Conservation (phyloP, 2,888 invertebrate species). For the Polydrusus cervinus region DNA sequence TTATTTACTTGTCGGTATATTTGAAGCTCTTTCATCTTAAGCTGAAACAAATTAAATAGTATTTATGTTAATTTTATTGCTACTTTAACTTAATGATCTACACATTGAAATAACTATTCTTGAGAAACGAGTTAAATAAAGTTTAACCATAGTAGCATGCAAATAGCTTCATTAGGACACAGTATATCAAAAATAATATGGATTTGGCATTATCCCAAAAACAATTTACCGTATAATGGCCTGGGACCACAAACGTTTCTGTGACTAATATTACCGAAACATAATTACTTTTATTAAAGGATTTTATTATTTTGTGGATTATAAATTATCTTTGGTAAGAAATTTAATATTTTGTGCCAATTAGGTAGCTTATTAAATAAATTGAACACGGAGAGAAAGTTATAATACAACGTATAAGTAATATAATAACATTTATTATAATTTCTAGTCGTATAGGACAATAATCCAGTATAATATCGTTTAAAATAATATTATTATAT, state of each 20-base stretch:
- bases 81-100: conserved; percentile 33
- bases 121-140: conserved; percentile 39
- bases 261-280: conserved; percentile 54
- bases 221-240: conserved; percentile 60
- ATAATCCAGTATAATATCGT: no score
- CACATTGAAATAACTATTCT: conserved; percentile 22
- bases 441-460: no score
- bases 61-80: conserved; percentile 39
- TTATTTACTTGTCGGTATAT: neutral
- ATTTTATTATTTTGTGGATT: no score
- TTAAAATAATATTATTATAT: no score
- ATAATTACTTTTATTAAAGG: no score
- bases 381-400: no score
- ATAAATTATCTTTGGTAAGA: no score
- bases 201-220: conserved; percentile 58
- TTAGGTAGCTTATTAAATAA: no score
- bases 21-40: neutral
- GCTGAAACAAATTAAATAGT: neutral
- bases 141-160: conserved; percentile 37
- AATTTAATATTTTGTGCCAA: no score
- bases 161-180: conserved; percentile 56
- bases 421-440: no score
- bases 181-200: conserved; percentile 57
- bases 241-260: conserved; percentile 60
- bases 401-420: no score